phyloP scores from a whole-genome alignment of 2,797 vertebrate species.

The Emys orbicularis region DNA sequence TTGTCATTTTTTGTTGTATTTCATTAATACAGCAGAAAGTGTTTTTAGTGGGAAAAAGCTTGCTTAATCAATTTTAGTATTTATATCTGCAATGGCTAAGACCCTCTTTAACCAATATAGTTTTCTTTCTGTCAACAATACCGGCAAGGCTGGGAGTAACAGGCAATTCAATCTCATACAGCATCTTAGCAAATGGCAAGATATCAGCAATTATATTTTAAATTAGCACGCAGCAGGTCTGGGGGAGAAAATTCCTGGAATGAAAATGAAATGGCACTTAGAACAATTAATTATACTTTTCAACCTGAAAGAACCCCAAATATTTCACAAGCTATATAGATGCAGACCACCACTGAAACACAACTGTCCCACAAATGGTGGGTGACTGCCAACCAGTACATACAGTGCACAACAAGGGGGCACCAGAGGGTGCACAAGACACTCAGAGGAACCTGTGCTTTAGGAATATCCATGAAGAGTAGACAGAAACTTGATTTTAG shows the following conservation, averaged over 20 bases:
- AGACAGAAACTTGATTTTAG: neutral
- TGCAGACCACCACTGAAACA: neutral
- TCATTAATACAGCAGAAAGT: constrained; percentile 9
- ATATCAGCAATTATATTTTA: constrained; percentile 8
- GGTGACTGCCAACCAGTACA: neutral
- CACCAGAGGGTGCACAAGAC: neutral
- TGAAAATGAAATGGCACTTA: constrained; percentile 18
- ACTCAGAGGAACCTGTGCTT: neutral
- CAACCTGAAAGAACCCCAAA: neutral
- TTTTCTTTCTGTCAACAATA: constrained; percentile 26
- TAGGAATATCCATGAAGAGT: neutral
- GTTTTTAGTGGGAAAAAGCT: constrained; percentile 16
- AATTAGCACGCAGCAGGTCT: constrained; percentile 17
- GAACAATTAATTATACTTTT: neutral
- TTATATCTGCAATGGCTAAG: constrained; percentile 15
- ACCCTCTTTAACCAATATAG: neutral
- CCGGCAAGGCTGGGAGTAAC: neutral
- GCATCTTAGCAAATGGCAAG: neutral
- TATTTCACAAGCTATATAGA: neutral
- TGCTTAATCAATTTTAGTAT: constrained; percentile 35
- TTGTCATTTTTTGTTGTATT: constrained; percentile 25
- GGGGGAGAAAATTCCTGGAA: neutral
- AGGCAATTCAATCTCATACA: neutral
- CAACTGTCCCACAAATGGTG: neutral
- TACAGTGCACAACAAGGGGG: neutral